phyloP scores from a whole-genome alignment of 2,888 invertebrate species.

The Melikaiella ostensackeni region DNA sequence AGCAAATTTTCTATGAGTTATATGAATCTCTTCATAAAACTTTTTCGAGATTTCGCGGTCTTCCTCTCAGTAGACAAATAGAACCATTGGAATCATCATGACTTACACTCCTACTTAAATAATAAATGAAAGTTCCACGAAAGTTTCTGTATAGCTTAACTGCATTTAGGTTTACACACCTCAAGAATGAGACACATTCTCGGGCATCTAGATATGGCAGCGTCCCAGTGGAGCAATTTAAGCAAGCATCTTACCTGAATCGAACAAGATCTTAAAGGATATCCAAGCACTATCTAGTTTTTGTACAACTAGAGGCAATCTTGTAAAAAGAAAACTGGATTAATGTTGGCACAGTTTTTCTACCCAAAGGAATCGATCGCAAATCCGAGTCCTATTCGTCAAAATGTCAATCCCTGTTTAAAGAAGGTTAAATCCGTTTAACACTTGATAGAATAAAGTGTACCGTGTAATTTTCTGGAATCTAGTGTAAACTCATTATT shows the following conservation, averaged over 20 bases:
- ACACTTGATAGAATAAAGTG: neutral
- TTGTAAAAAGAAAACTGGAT: constrained; percentile 2
- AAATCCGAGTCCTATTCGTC: neutral
- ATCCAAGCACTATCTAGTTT: neutral
- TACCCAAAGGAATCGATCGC: neutral
- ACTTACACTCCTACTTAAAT: neutral
- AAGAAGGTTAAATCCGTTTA: neutral
- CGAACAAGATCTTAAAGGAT: neutral
- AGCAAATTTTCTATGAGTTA: too few species aligned
- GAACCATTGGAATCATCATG: too few species aligned
- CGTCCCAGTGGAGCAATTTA: constrained; percentile 2
- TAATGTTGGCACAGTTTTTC: neutral
- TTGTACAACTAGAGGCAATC: neutral
- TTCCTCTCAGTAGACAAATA: too few species aligned
- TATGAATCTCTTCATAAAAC: neutral
- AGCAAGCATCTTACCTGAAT: neutral
- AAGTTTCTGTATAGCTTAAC: neutral
- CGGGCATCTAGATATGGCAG: neutral
- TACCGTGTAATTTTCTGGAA: neutral
- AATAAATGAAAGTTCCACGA: neutral
- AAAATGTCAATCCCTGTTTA: neutral
- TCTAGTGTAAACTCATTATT: neutral
- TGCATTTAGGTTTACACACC: neutral
- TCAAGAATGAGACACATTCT: neutral
- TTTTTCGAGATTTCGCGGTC: neutral